Base-by-base conservation (phyloP, 2,888 invertebrate species). In the Biston betularia region DNA sequence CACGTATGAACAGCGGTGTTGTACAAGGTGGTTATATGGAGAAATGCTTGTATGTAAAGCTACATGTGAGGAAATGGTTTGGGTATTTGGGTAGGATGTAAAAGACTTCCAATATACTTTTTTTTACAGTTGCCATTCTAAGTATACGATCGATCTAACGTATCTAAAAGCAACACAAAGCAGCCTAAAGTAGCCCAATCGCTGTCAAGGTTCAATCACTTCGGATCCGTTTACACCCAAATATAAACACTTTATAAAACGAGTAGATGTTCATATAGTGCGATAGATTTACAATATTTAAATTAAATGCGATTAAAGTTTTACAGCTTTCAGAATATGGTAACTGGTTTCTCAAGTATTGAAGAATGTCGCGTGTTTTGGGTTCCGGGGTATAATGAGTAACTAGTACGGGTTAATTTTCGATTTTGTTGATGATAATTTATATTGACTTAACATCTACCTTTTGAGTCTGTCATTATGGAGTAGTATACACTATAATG, bases 1-100 rank as follows among this genome's bases (percentile, higher is more conserved):
- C 88, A 89, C 54, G 90, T 91, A 7, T 52, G 9, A 33, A 52
- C 38, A 38, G 6, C 8, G 38, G 38, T 9, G 38, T 0, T 38
- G 38, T 38, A 6, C 38, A 38, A 8, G 38, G 8, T 38, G 38
- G 38, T 1, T 0, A 24, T 40, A 15, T 40, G 15, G 38, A 24
- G 7, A 8, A 45, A 14, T 11, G 4, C 14, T n/a, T n/a, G 6
- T 44, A 6, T 4, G 6, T 4, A 38, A 38, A 38, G 0, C 0
- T 38, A 4, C 35, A 7, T 7, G 35, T 35, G 5, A 6, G 35
- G 7, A 35, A 35, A 35, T 6, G 7, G 35, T 35, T 35, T 35
- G 35, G 4, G 35, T n/a, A 35, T 35, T 35, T 35, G 2, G 48
- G 6, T 11, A 11, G 24, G 15, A 9, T 33, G 6, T 33, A 33